Base-by-base conservation (phyloP, 2,797 vertebrate species). In the Cyclura pinguis region DNA sequence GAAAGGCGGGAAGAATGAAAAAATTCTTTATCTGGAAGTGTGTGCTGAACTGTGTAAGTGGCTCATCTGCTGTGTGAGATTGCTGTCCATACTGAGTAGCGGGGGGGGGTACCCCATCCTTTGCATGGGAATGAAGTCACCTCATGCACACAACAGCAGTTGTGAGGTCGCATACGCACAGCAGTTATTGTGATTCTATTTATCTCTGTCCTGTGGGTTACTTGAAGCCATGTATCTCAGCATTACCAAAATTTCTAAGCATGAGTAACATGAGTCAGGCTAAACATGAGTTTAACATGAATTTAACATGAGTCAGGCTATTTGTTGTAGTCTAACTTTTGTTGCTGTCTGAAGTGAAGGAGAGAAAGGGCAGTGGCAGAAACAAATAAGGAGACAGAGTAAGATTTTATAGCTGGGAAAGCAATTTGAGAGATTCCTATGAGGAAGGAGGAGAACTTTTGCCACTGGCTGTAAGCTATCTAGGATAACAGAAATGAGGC, bases 341-440 rank as follows among this genome's bases (percentile, higher is more conserved):
- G 35, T 35, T 84, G 69, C 47, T n/a, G 4, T 32, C 22, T 59
- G 69, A 57, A 35, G 35, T 35, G n/a, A 35, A 27, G 24, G 52
- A 6, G 24, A 74, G 12, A 10, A 13, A 32, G 22, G 35, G 42
- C n/a, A 42, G 14, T 55, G 24, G 83, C 50, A 85, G 84, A 67
- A 89, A 91, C 81, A 85, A 69, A 62, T 90, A 94, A 87, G 84
- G 38, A 27, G 22, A 16, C 22, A 67, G 67, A 69, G 83, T 83
- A 88, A 86, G 14, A 91, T 80, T 72, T 27, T 18, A 4, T 38
- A 32, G 1, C 5, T 4, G n/a, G 52, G 22, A 81, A 47, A 72
- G 64, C 50, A 76, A 67, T 14, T 59, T 86, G 88, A 55, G 92
- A 10, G 38, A 62, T 64, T 57, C 35, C 14, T 57, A 16, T 59